These are phyloP conservation scores for Drosophila azteca DNA, from an alignment of 1,140 invertebrate genomes.

Conservation along the genomic window DNA sequence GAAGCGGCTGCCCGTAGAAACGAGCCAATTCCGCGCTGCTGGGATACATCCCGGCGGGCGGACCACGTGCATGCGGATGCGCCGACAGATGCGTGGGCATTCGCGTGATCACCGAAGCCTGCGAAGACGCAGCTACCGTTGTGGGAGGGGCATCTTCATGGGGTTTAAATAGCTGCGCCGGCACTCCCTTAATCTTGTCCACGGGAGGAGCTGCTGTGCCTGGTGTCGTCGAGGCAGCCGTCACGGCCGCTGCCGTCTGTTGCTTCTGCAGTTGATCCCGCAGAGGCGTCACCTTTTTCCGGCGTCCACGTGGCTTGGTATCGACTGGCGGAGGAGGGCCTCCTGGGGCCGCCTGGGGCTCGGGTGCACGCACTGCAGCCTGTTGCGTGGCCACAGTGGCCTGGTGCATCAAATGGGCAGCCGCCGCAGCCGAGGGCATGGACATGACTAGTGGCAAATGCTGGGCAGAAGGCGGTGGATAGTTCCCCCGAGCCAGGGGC, in stretches of 20 bases:
- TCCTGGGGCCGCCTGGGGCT: not conserved
- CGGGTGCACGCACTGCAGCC: conserved; percentile 39
- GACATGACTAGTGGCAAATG: conserved; percentile 60
- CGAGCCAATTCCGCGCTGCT: conserved; percentile 63
- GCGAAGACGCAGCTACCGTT: conserved; percentile 72
- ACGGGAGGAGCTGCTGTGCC: conserved; percentile 4
- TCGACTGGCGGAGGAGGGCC: conserved; percentile 26
- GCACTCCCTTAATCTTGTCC: conserved; percentile 49
- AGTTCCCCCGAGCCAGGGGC: conserved; percentile 57
- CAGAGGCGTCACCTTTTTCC: conserved; percentile 80
- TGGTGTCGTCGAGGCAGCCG: conserved; percentile 54
- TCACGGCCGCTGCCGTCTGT: conserved; percentile 77
- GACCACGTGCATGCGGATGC: conserved; percentile 44
- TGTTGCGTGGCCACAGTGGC: conserved; percentile 38
- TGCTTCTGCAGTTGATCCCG: conserved; percentile 75
- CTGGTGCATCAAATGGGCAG: conserved; percentile 64
- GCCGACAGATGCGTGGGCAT: conserved; percentile 85
- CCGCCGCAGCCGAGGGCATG: conserved; percentile 58
- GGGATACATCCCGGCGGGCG: conserved; percentile 56
- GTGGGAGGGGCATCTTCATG: conserved; percentile 82
- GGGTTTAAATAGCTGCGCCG: conserved; percentile 83
- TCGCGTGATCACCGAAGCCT: conserved; percentile 87
- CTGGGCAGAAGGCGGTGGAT: conserved; percentile 47
- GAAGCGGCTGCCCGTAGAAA: conserved; percentile 57
- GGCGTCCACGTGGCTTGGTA: conserved; percentile 68